Base-by-base conservation (phyloP, 1,140 invertebrate genomes). In the Ridgeia piscesae region DNA sequence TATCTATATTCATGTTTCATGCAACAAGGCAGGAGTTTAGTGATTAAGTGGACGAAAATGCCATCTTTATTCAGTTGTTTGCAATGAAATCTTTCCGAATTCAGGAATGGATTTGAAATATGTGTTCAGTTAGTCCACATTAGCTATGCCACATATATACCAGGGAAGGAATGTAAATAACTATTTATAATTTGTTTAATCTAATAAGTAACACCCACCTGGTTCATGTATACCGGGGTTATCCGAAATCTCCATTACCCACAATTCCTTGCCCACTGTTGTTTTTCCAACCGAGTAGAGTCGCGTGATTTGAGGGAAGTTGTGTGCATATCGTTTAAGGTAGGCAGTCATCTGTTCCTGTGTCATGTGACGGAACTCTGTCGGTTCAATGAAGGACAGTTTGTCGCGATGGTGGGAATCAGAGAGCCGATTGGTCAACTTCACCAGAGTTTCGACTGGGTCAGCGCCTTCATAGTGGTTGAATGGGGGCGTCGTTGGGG, bases 211-310 rank as follows among this genome's bases (percentile, higher is more conserved):
- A 27, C 14, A 77, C 98, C 97, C 93, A 99, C 97, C 97, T 98
- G 98, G 95, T 98, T 98, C 95, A 98, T 98, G 95, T 98, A 98
- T 0, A 97, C 98, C 88, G 97, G 98, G 88, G 97, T 97, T 95
- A 92, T 95, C 95, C 0, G 98, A 98, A 33, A 99, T 98, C 90
- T 99, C 98, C 97, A 99, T 97, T 35, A 99, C 98, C 98, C 98
- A 99, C 31, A 99, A 97, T 94, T 99, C 98, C 48, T 98, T 97
- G 93, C 98, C 98, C 97, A 95, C 35, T 0, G 95, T 95, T 33
- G 95, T 95, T 58, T 95, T 93, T 0, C 95, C 95, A 35, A 95
- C 93, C 33, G 94, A 94, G 92, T 95, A 95, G 42, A 96, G 93
- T 88, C 94, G 93, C 0, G 95, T 94, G 50, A 96, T 95, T 34